Evolutionary conservation across 2,888 invertebrate species (phyloP).

Genomic region (Atethmia centrago): DNA sequence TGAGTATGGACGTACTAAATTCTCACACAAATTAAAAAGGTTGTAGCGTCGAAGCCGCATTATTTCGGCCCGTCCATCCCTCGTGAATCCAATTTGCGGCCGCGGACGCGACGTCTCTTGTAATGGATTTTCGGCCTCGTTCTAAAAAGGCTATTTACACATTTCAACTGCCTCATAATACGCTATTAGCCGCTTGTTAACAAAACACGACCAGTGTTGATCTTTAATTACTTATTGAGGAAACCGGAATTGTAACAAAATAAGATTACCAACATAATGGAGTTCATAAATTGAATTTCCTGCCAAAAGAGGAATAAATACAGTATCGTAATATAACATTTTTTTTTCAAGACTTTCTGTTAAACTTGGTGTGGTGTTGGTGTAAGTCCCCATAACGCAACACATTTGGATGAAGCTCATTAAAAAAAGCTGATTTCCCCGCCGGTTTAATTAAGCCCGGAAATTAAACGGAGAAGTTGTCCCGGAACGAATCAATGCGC

Average conservation of each 20-base stretch:
- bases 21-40: constrained; percentile 80
- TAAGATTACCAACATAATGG: constrained; percentile 43
- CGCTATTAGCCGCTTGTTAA: constrained; percentile 64
- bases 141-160: constrained; percentile 83
- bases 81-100: constrained; percentile 84
- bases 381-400: constrained; percentile 26
- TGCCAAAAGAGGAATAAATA: constrained; percentile 32
- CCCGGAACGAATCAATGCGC: constrained; percentile 78
- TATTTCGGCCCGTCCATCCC: constrained; percentile 82
- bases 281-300: constrained; percentile 45
- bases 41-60: constrained; percentile 77
- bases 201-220: constrained; percentile 50
- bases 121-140: constrained; percentile 84
- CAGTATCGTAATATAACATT: not conserved
- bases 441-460: constrained; percentile 80
- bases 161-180: constrained; percentile 72
- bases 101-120: constrained; percentile 78
- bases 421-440: constrained; percentile 75
- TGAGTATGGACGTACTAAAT: constrained; percentile 67
- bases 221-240: constrained; percentile 52
- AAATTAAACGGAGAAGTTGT: constrained; percentile 79
- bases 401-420: constrained; percentile 65
- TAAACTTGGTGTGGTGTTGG: not conserved
- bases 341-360: not conserved
- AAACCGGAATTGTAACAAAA: constrained; percentile 33